Evolutionary conservation across 2,888 invertebrate genomes (phyloP), one percentile per base, ranked within the genome.

Genomic region (Chironomus riparius): DNA sequence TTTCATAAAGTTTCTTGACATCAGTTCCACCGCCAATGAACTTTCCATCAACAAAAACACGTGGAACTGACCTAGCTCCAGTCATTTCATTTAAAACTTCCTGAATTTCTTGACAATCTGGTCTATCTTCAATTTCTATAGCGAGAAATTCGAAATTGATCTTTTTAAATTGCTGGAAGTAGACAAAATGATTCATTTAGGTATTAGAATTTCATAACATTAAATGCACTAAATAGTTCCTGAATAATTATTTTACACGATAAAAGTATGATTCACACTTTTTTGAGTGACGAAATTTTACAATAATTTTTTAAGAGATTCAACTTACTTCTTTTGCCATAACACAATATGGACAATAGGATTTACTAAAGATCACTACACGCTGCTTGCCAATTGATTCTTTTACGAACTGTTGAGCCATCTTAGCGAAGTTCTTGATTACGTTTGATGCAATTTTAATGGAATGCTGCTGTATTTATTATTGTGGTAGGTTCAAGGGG

Each of bases 11-110:
- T 56, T 88, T 87, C 81, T 92, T 91, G 0, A 96, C 92, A 81
- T 98, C 98, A 2, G 91, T 90, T 2, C 97, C 97, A 50, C 97
- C 98, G 4, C 98, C 98, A 76, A 98, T 86, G 82, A 92, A 98
- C 81, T 91, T 65, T 2, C 95, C 95, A 80, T 94, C 91, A 61
- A 98, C 89, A 83, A 98, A 98, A 2, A 98, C 96, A 81, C 97
- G 89, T 0, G 98, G 98, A 2, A 98, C 97, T 77, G 94, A 92
- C 83, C 88, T 88, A 61, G 91, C 92, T 50, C 96, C 96, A 28
- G 96, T 95, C 24, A 96, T 87, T 79, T 90, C 86, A 5, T 87
- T 87, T 74, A 98, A 86, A 79, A 92, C 89, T 47, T 89, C 87
- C 83, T 97, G 97, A 78, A 98, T 92, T 70, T 86, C 88, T 71